Evolutionary conservation across 2,797 vertebrate species (phyloP), one percentile per base, ranked within the genome.

Genomic region (Eospalax fontanierii): DNA sequence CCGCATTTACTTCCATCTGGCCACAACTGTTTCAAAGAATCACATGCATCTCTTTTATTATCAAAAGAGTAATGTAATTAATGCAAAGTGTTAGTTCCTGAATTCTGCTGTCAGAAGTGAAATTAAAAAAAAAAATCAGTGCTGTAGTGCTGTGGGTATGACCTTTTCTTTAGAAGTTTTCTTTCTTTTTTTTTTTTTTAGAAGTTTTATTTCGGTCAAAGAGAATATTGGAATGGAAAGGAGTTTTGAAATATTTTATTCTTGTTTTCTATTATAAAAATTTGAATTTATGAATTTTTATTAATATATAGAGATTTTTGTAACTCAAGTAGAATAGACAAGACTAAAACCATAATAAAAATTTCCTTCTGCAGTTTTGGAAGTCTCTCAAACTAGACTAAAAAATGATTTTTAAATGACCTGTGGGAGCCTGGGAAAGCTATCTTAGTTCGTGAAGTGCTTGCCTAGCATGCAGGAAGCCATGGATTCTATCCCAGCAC

Each of bases 21-120:
- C 95, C 95, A 96, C 96, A 96, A 93, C 78, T 94, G 95, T 98
- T 97, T 95, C 96, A 98, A 96, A 93, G 96, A 97, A 68, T 96
- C 85, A 87, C 24, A 28, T 22, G 40, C 63, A 61, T 74, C 83
- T 93, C 90, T 97, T 90, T 93, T 89, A 96, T 76, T 97, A 97
- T 95, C 93, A 97, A 97, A 95, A 97, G 89, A 90, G 84, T 88
- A 89, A 89, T 73, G 79, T 95, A 97, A 97, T 96, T 94, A 97
- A 97, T 96, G 86, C 91, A 96, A 96, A 95, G 82, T 95, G 75
- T 96, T 96, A 84, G 7, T 87, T 76, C 85, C 86, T 91, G 57
- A 95, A 94, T 97, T 95, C 59, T 94, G 88, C 91, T 91, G 85
- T 28, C 75, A 95, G 89, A 57, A 95, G 63, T n/a, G 91, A 97